Evolutionary conservation across 2,113 vertebrate genomes (phyloP), one percentile per base, ranked within the genome.

Genomic region (Limnothrissa miodon): DNA sequence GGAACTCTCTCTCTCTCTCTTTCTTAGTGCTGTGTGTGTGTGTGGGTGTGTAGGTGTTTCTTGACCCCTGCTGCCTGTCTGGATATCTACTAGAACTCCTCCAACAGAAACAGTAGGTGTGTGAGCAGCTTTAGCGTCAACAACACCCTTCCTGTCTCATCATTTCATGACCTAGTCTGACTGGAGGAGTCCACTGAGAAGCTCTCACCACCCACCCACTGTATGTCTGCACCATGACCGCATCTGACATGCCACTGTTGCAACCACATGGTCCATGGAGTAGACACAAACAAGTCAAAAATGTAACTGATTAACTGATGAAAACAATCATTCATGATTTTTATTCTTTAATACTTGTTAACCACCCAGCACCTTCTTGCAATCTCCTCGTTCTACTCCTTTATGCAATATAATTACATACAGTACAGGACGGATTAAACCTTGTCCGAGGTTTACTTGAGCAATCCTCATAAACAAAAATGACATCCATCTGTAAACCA

Each of bases 81-180:
- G 66, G 66, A 39, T 74, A 74, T 74, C 66, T 74, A 29, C 66
- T 33, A 74, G 29, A 74, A 74, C 11, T 74, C 51, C 51, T 19
- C 51, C 51, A n/a, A n/a, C 66, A 15, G 29, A 13, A 74, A 4
- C 29, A 74, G 66, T 74, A 74, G 66, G 29, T 33, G 25, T 36
- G 66, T 74, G 66, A 74, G 33, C 66, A 74, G 66, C 66, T 74
- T 1, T 11, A 74, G 66, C 33, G 10, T 74, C 66, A 74, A 15
- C 15, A 39, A 17, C 66, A 74, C 33, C 66, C 66, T 74, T 74
- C 66, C 66, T 74, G 66, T 74, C 66, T 36, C 29, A 74, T 74
- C 66, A 36, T 74, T 74, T 15, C 15, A 74, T 74, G 66, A 13
- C 66, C 11, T 33, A 13, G 66, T 19, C 33, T 74, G 29, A 29